A percentile compares a stretch with the other conserved stretches of the same genome.
Conservation (phyloP, 1,140 invertebrate species). For the Pachypsylla venusta region DNA sequence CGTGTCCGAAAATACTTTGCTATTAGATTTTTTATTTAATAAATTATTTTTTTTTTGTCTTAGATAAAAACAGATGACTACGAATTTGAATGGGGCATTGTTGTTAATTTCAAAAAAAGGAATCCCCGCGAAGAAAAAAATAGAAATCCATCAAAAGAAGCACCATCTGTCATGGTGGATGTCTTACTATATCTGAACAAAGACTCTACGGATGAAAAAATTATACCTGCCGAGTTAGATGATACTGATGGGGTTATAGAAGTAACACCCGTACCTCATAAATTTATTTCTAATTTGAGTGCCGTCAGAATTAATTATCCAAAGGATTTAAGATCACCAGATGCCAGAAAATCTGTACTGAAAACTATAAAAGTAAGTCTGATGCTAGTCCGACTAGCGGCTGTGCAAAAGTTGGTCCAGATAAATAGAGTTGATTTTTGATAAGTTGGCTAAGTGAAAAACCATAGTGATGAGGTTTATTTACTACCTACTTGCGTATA, state of each 20-base stretch:
- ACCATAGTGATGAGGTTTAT: background rate
- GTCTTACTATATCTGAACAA: constrained; percentile 59
- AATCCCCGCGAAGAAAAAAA: constrained; percentile 31
- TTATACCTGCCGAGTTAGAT: background rate
- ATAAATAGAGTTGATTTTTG: too few species aligned
- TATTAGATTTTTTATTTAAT: too few species aligned
- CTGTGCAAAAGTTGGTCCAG: too few species aligned
- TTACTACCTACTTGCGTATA: too few species aligned
- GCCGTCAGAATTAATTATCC: constrained; percentile 82
- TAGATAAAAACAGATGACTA: constrained; percentile 69
- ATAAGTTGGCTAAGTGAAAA: background rate
- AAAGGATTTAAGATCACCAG: constrained; percentile 66
- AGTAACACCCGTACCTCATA: constrained; percentile 72
- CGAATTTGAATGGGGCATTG: constrained; percentile 91
- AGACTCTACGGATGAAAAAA: constrained; percentile 35
- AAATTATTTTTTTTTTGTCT: constrained; percentile 22
- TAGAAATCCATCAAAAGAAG: constrained; percentile 39
- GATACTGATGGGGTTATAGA: constrained; percentile 44
- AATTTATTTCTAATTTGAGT: constrained; percentile 72
- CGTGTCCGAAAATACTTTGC: too few species aligned
- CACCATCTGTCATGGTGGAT: constrained; percentile 57
- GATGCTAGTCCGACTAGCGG: background rate
- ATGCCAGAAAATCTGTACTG: constrained; percentile 66
- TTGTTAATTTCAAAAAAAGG: constrained; percentile 78
- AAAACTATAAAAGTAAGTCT: constrained; percentile 56